These are phyloP conservation scores for Aporrectodea caliginosa DNA, from an alignment of 1,140 invertebrate species.

Conservation along the genomic window DNA sequence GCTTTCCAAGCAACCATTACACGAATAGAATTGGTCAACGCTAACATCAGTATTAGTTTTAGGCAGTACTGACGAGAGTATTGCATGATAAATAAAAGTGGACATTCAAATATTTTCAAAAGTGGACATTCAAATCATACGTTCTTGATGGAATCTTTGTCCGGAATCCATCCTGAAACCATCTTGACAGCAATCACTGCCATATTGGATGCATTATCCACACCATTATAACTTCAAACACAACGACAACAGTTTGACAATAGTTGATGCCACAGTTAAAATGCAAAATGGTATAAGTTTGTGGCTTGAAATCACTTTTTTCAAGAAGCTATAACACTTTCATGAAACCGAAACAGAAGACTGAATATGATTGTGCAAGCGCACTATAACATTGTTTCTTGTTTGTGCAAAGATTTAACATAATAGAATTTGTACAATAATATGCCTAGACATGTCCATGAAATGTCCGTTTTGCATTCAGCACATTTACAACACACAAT, in stretches of 20 bases:
- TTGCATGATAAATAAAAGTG: no score
- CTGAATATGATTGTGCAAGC: background rate
- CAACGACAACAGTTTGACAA: background rate
- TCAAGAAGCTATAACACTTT: background rate
- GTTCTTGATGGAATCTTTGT: conserved; percentile 65
- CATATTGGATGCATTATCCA: conserved; percentile 65
- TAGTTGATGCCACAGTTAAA: no score
- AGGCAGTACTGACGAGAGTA: no score
- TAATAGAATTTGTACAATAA: no score
- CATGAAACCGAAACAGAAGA: background rate
- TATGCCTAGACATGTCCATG: no score
- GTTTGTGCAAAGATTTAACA: background rate
- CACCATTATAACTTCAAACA: conserved; percentile 43
- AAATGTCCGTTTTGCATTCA: no score
- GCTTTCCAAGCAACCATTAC: no score
- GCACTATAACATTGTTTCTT: background rate
- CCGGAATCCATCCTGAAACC: conserved; percentile 79
- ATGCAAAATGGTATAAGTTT: no score
- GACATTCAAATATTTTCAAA: no score
- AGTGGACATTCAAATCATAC: background rate
- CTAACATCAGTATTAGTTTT: no score
- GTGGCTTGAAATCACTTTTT: background rate
- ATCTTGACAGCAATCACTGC: conserved; percentile 81
- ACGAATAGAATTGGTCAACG: no score
- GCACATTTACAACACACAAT: no score